Evolutionary conservation across 2,888 invertebrate species (phyloP).

Genomic region (Conomelus anceps): DNA sequence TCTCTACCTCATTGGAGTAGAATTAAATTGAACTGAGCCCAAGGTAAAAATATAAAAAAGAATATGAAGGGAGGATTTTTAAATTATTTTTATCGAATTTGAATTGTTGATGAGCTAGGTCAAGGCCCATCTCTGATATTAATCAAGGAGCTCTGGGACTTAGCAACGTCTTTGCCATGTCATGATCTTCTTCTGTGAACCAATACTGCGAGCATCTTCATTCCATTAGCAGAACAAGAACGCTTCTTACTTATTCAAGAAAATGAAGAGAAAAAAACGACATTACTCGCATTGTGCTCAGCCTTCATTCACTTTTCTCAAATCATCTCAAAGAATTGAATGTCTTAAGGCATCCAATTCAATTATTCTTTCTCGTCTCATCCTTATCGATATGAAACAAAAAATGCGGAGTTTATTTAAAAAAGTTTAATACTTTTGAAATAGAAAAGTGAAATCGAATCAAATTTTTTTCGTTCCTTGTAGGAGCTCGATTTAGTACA

Average conservation of each 20-base stretch:
- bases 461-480: too few relatives aligned
- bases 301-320: background rate
- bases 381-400: background rate
- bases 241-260: background rate
- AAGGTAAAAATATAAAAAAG: background rate
- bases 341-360: background rate
- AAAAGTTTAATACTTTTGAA: background rate
- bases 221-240: background rate
- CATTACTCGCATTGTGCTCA: background rate
- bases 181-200: background rate
- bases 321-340: background rate
- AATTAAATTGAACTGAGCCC: background rate
- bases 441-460: too few relatives aligned
- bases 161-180: background rate
- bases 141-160: conserved; percentile 2
- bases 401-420: background rate
- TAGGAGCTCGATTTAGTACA: too few relatives aligned
- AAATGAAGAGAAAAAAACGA: background rate
- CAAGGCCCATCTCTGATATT: background rate
- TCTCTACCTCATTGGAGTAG: background rate
- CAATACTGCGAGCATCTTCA: background rate
- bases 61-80: background rate
- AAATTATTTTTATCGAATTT: background rate
- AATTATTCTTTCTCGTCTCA: background rate
- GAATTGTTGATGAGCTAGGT: conserved; percentile 2